A percentile compares a stretch with the other conserved stretches of the same genome.
These are phyloP conservation scores for Distichodus sexfasciatus DNA, from an alignment of 2,797 vertebrate species.

Conservation along the genomic window DNA sequence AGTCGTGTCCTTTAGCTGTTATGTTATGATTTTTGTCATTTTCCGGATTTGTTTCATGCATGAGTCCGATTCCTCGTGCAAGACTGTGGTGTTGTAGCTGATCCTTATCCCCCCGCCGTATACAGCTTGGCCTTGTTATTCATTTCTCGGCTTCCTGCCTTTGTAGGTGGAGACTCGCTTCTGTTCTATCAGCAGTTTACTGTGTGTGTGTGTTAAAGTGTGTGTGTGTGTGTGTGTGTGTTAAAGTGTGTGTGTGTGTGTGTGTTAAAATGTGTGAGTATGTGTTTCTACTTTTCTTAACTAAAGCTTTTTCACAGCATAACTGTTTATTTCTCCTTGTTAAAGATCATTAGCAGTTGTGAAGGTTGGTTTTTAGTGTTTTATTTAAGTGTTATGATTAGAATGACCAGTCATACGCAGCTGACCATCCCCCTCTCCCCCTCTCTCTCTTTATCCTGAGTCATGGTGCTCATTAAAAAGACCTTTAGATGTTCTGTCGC, in stretches of 20 bases:
- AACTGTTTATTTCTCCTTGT: neutral
- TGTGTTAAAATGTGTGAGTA: neutral
- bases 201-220: neutral
- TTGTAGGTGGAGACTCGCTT: neutral
- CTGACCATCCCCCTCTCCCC: neutral
- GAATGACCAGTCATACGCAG: neutral
- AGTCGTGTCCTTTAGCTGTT: too few species aligned
- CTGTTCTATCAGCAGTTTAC: neutral
- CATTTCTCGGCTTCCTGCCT: neutral
- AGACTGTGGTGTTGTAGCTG: neutral
- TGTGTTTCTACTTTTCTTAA: neutral
- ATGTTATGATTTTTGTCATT: too few species aligned
- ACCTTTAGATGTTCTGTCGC: conserved; percentile 9
- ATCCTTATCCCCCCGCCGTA: neutral
- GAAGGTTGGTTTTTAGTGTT: neutral
- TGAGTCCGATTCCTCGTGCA: too few species aligned
- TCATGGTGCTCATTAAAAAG: conserved; percentile 25
- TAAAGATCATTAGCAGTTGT: neutral
- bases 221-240: neutral
- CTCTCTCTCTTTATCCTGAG: neutral
- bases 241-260: too few species aligned
- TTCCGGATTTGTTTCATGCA: too few species aligned
- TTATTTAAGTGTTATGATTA: neutral
- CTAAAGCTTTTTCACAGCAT: too few species aligned
- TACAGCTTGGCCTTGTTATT: neutral